Evolutionary conservation across 2,797 vertebrate species (phyloP).

Genomic region (Antennarius maculatus): DNA sequence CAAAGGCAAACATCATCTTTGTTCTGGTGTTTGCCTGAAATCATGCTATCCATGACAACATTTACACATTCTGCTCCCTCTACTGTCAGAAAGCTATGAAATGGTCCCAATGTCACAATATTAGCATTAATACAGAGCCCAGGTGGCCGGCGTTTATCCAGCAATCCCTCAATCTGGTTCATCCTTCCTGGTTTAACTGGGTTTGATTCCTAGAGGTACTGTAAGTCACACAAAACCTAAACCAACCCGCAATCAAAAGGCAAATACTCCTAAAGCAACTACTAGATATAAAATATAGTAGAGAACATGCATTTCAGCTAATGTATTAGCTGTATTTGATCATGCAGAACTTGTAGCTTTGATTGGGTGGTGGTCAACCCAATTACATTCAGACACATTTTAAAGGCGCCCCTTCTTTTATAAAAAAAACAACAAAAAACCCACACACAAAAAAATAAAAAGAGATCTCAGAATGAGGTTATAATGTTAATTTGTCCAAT

Average conservation of each 20-base stretch:
- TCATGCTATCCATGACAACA: constrained; percentile 24
- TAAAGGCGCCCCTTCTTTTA: no score
- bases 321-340: no score
- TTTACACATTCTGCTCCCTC: constrained; percentile 39
- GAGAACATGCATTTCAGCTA: no score
- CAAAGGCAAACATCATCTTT: constrained; percentile 44
- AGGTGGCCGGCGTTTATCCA: constrained; percentile 57
- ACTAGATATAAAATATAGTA: no score
- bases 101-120: constrained; percentile 13
- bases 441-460: no score
- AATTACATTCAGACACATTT: no score
- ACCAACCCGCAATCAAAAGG: no score
- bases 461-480: not conserved
- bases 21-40: constrained; percentile 38
- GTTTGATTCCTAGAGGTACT: constrained; percentile 57
- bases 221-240: constrained; percentile 5
- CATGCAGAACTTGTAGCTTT: no score
- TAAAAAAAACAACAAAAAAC: no score
- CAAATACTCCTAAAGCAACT: no score
- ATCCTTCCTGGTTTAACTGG: constrained; percentile 30
- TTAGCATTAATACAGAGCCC: constrained; percentile 42
- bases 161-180: constrained; percentile 52
- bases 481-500: no score
- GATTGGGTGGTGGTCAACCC: no score
- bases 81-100: constrained; percentile 45